Conservation (phyloP, 2,888 invertebrate genomes). For the Aspidiotus destructor region DNA sequence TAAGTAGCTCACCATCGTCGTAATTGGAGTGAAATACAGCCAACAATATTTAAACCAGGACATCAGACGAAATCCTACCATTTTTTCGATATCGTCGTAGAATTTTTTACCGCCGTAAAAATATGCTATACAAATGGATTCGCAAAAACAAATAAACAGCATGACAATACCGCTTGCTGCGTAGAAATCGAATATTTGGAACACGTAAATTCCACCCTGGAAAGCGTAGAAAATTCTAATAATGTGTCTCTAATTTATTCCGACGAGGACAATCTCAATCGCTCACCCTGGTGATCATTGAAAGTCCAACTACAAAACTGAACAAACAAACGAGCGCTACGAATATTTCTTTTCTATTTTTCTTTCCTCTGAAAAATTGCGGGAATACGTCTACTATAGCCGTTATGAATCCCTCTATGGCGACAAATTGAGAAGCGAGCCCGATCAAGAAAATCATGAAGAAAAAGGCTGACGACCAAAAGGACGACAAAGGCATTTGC, state of each 20-base stretch:
- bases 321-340: slow-evolving; percentile 47
- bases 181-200: slow-evolving; percentile 55
- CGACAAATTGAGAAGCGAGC: slow-evolving; percentile 54
- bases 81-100: slow-evolving; percentile 63
- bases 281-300: slow-evolving; percentile 51
- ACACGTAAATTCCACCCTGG: slow-evolving; percentile 57
- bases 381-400: slow-evolving; percentile 53
- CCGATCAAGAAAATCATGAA: slow-evolving; percentile 57
- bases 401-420: slow-evolving; percentile 53
- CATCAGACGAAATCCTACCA: slow-evolving; percentile 58
- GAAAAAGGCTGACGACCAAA: slow-evolving; percentile 57
- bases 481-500: slow-evolving; percentile 51
- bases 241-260: too few relatives aligned
- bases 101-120: slow-evolving; percentile 72
- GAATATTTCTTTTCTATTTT: slow-evolving; percentile 47
- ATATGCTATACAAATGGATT: slow-evolving; percentile 71
- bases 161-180: slow-evolving; percentile 53
- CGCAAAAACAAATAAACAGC: slow-evolving; percentile 54
- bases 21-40: slow-evolving; percentile 49
- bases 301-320: slow-evolving; percentile 50
- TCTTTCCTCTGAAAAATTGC: slow-evolving; percentile 44
- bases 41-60: slow-evolving; percentile 50
- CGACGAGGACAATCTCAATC: background rate
- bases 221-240: slow-evolving; percentile 36
- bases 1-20: slow-evolving; percentile 45